These are phyloP conservation scores for Megathymus violae DNA, from an alignment of 1,140 invertebrate species.

Conservation along the genomic window DNA sequence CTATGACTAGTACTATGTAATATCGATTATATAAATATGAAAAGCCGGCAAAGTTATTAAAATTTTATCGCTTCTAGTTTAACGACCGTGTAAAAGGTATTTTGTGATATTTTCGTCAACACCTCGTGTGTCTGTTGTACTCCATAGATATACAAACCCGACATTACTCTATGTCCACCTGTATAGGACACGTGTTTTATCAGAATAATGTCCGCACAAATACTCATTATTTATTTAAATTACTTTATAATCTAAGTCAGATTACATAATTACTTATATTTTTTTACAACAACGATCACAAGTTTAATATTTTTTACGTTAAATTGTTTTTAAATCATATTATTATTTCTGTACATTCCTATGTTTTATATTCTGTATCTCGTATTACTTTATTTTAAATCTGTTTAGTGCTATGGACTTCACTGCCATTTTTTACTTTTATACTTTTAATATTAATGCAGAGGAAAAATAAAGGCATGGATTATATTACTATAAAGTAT, in stretches of 20 bases:
- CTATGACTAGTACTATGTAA: too few relatives aligned
- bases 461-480: slow-evolving; percentile 14
- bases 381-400: slow-evolving; percentile 11
- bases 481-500: slow-evolving; percentile 21
- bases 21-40: too few relatives aligned
- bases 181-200: neutral
- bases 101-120: neutral
- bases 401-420: slow-evolving; percentile 14
- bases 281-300: too few relatives aligned
- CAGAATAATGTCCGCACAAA: too few relatives aligned
- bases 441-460: slow-evolving; percentile 25
- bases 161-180: too few relatives aligned
- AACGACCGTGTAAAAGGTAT: too few relatives aligned
- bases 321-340: too few relatives aligned
- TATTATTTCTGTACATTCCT: slow-evolving; percentile 12
- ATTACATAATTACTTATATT: slow-evolving; percentile 24
- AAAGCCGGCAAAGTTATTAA: too few relatives aligned
- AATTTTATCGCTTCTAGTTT: neutral
- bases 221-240: slow-evolving; percentile 24
- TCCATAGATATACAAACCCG: too few relatives aligned
- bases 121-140: neutral
- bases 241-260: slow-evolving; percentile 48
- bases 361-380: slow-evolving; percentile 21
- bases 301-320: too few relatives aligned
- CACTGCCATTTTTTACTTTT: slow-evolving; percentile 57